Evolutionary conservation across 2,113 vertebrate species (phyloP), one percentile per base, ranked within the genome.

Genomic region (Sclerurus mexicanus): DNA sequence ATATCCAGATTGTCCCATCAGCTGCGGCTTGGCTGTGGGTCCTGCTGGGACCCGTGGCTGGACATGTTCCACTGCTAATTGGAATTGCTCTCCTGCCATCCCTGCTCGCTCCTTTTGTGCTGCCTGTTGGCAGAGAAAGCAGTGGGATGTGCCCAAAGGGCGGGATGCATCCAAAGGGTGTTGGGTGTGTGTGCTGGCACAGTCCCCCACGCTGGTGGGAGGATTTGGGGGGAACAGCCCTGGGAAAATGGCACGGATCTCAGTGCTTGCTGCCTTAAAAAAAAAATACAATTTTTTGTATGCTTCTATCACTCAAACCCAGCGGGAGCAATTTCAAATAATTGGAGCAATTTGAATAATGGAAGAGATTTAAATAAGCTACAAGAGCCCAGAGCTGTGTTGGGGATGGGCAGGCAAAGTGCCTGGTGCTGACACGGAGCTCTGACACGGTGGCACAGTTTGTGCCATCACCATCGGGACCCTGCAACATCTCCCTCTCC

Each of bases 371-470:
- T 44, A 24, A 52, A 7, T 46, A 14, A 55, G 44, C 49, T 82
- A 0, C 30, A 8, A 2, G 30, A 79, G 52, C 31, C n/a, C 31
- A 33, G 83, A 28, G 9, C 18, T 60, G 3, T 2, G 8, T 15
- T 39, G 0, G 9, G 63, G 39, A 22, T 1, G 14, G 53, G 67
- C 39, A 33, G 50, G 46, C 4, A 14, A 58, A 53, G 33, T 42
- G 47, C 22, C n/a, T 0, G 7, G 63, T 7, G 53, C 53, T 35
- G 84, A 6, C 52, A 1, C 0, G 0, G 19, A 60, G 68, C 44
- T 84, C 60, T 52, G 93, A 4, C 60, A 21, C 12, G 66, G 28
- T 30, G 73, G 49, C 64, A 7, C 7, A 3, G 25, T 9, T 39
- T 19, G 46, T 69, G 39, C 64, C 4, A 25, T 42, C 12, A 6